These are phyloP conservation scores for Urosaurus nigricauda DNA, from an alignment of 2,797 vertebrate genomes.

Conservation along the genomic window DNA sequence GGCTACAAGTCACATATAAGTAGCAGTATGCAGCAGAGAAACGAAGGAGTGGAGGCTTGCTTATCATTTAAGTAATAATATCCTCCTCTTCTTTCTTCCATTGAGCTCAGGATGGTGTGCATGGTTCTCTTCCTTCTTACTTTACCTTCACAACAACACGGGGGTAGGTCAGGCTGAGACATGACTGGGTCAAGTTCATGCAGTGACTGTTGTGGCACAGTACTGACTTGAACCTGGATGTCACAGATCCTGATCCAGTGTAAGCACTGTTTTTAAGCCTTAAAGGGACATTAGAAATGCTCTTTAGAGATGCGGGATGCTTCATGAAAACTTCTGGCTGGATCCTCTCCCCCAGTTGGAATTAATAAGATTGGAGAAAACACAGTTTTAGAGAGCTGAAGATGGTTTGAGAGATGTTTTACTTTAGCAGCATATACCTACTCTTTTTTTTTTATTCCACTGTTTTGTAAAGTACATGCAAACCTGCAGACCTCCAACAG, in stretches of 20 bases:
- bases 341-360: background rate
- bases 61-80: too few relatives aligned
- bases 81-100: too few relatives aligned
- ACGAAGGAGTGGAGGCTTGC: background rate
- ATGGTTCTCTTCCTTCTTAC: too few relatives aligned
- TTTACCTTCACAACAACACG: too few relatives aligned
- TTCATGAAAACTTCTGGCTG: background rate
- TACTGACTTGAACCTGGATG: too few relatives aligned
- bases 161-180: too few relatives aligned
- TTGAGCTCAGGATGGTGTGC: too few relatives aligned
- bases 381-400: background rate
- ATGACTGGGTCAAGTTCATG: too few relatives aligned
- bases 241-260: too few relatives aligned
- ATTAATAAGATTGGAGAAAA: background rate
- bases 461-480: background rate
- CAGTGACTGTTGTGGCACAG: too few relatives aligned
- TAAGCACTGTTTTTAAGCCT: background rate
- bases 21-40: background rate
- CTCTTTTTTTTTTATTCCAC: background rate
- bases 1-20: background rate
- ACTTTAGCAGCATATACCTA: background rate
- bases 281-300: background rate
- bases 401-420: background rate
- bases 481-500: background rate
- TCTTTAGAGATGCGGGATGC: background rate